These are phyloP conservation scores for Cylas formicarius DNA, from an alignment of 1,140 invertebrate genomes.

Conservation along the genomic window DNA sequence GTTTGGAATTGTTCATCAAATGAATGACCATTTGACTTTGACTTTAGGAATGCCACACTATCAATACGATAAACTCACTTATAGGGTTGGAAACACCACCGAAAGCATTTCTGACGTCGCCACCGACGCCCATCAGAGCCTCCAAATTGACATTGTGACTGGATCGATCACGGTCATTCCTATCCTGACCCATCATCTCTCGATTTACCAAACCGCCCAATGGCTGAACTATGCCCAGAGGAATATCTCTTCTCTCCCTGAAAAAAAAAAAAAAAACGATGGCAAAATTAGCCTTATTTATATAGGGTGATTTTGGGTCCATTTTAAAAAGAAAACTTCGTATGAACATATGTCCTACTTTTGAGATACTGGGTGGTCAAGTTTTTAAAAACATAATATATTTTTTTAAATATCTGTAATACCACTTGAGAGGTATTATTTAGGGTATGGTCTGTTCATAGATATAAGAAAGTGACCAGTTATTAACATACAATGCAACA, in stretches of 20 bases:
- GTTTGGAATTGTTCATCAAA: neutral
- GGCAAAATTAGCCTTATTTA: no score
- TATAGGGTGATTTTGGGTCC: no score
- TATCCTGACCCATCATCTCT: conserved; percentile 21
- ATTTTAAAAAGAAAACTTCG: no score
- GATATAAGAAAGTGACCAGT: no score
- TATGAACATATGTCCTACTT: no score
- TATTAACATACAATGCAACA: no score
- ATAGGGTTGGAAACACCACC: conserved; percentile 31
- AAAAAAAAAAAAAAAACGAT: conserved; percentile 2
- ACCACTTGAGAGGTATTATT: no score
- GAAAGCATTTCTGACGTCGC: conserved; percentile 49
- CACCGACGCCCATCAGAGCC: conserved; percentile 47
- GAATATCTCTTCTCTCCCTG: conserved; percentile 18
- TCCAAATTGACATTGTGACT: conserved; percentile 34
- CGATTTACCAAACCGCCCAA: conserved; percentile 16
- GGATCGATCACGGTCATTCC: conserved; percentile 26
- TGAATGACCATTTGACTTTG: neutral
- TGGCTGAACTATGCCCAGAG: conserved; percentile 19
- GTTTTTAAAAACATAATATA: no score
- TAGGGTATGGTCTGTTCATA: no score
- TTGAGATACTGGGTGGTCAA: no score
- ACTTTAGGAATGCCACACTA: no score
- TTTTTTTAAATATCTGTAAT: no score
- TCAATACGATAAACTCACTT: conserved; percentile 20